Evolutionary conservation across 2,797 vertebrate genomes (phyloP), one percentile per base, ranked within the genome.

Genomic region (Amblyopsis hoosieri): DNA sequence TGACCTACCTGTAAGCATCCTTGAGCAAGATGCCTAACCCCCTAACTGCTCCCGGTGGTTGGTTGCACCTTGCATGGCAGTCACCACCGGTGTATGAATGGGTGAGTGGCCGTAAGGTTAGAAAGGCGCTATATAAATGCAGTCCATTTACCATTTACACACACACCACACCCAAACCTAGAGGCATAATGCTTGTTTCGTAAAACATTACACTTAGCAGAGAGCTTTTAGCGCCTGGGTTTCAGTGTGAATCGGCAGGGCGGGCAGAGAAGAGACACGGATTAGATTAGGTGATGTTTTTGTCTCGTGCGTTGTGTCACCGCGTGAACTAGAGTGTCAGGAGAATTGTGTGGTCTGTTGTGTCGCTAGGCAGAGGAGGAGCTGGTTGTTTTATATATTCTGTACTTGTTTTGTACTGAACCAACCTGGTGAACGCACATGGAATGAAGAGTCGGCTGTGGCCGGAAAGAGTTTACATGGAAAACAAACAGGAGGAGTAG

Each of bases 351-450:
- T 5, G 57, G 69, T 69, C 31, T 57, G 11, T 50, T 66, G 62
- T 77, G 87, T 90, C 88, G 86, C 82, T 86, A 85, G 61, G 74
- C 12, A 47, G 83, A 78, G 91, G 90, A 76, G 88, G 88, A 78
- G 89, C 83, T 75, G 4, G 59, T 75, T 78, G 7, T 6, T 19
- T 67, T 29, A 65, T 48, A 49, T 57, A 67, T 66, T 57, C 58
- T 29, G 23, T 4, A 29, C 23, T 29, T 29, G 23, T 58, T 61
- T 71, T 60, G 57, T 61, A 56, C 69, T 45, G 64, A 76, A 65
- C 3, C 56, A 74, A 63, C 68, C 73, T 72, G 50, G 68, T 54
- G 71, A 76, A 51, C 47, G 3, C 23, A 64, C 12, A 45, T 67
- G 62, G 68, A 80, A 37, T 37, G 37, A 37, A 37, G 37, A 64